Evolutionary conservation across 2,888 invertebrate genomes (phyloP), one percentile per base, ranked within the genome.

Genomic region (Stramonita haemastoma): DNA sequence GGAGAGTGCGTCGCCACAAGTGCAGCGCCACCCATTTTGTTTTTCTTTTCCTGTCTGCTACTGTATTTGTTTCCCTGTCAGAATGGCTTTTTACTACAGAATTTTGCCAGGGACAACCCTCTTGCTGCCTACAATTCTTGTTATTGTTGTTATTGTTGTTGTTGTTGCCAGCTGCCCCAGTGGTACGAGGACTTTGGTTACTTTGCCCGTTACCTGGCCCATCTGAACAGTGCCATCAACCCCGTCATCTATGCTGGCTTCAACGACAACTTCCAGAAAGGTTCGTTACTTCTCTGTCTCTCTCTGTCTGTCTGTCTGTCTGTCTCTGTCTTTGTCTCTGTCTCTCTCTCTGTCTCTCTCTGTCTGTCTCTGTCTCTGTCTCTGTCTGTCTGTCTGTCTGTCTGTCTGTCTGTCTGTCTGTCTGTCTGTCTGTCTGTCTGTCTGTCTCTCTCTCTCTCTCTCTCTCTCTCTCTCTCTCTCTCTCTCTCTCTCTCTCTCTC

Each of bases 231-330:
- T 90, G 95, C 95, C 66, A 92, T 96, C 36, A 96, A 96, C 91
- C 96, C 96, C 0, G 91, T 96, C 81, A 96, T 96, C 79, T 96
- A 96, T 92, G 95, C 96, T 13, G 96, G 96, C 13, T 96, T 96
- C 91, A 96, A 96, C 91, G 95, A 95, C 89, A 96, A 96, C 87
- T 96, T 96, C 91, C 94, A 95, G 89, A 95, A 95, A 94, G 96
- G 96, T 93, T 66, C 6, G 66, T 66, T 13, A 22, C 26, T 13
- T 66, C 26, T 66, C 26, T 66, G 1, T 66, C 19, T 66, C 19
- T 66, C 17, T 66, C 26, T 66, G 66, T 22, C 26, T 26, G 6
- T 66, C 66, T 66, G 5, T 26, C 26, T 17, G 5, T 66, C 19
- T 66, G 1, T 66, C 66, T 66, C 26, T 66, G 1, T 66, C 66